Evolutionary conservation across 2,113 vertebrate species (phyloP).

Genomic region (Macquaria australasica): DNA sequence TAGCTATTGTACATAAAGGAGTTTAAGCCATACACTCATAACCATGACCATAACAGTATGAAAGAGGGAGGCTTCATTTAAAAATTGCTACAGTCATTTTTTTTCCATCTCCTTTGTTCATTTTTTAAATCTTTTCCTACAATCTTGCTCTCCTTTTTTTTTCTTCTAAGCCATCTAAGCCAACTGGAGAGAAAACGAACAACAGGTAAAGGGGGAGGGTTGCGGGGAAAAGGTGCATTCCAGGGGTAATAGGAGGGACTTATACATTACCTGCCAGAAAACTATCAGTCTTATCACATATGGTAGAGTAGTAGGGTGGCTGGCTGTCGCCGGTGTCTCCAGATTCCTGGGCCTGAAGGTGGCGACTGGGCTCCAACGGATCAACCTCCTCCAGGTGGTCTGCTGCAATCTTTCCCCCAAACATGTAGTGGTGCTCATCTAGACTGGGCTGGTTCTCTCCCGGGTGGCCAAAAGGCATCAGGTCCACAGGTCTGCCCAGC

Average conservation of each 20-base stretch:
- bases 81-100: conserved; percentile 83
- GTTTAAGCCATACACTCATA: conserved; percentile 83
- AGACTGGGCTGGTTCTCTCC: conserved; percentile 59
- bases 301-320: conserved; percentile 84
- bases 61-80: conserved; percentile 83
- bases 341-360: conserved; percentile 51
- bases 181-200: conserved; percentile 82
- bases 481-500: conserved; percentile 80
- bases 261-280: conserved; percentile 91
- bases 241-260: conserved; percentile 74
- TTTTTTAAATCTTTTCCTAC: conserved; percentile 70
- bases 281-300: conserved; percentile 88
- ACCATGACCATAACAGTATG: conserved; percentile 78
- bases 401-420: conserved; percentile 72
- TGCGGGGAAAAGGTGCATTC: conserved; percentile 84
- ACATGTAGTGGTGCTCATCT: conserved; percentile 80
- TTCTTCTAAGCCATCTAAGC: conserved; percentile 75
- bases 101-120: conserved; percentile 61
- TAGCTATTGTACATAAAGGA: conserved; percentile 83
- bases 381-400: conserved; percentile 62
- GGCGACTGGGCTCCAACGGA: conserved; percentile 69
- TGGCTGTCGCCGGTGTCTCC: conserved; percentile 71
- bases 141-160: conserved; percentile 68
- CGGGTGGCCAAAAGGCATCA: conserved; percentile 77
- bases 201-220: conserved; percentile 66